Base-by-base conservation (phyloP, 2,797 vertebrate species). In the Notolepis coatsorum region DNA sequence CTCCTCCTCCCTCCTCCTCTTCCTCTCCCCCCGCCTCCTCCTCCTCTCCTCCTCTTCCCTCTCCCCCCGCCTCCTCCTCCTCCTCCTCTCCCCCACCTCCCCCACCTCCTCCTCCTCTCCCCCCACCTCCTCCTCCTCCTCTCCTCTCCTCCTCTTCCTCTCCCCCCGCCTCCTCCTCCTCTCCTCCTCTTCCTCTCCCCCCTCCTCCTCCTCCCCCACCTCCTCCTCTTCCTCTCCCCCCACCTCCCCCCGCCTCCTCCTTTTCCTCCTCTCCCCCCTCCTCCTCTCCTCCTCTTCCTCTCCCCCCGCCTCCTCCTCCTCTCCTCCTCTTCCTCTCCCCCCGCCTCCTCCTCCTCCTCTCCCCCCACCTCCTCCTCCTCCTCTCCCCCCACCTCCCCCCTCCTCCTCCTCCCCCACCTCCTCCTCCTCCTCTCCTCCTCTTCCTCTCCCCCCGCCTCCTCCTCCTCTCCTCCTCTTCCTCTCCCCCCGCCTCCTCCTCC, bases 281-380 rank as follows among this genome's bases (percentile, higher is more conserved):
- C 65, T 65, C 65, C 45, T 38, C 24, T 7, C 25, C 18, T 5
- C 71, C 76, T 46, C n/a, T n/a, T n/a, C 6, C 17, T 25, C 30
- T 31, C 37, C 8, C 76, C 90, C 89, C 83, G 59, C 64, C 84
- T 84, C 33, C 52, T 80, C 64, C 78, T 71, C 33, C 28, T 73
- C 71, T 81, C 69, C 38, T 68, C 68, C 49, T 23, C 20, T 28
- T 42, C 75, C 56, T 71, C 41, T 73, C 63, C 70, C 47, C 76
- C 67, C 59, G 48, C 46, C 68, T 31, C 48, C 17, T 9, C 30
- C 15, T 7, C 23, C 30, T 15, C 9, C 7, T 1, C 18, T 13
- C n/a, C 20, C 43, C 15, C 23, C 17, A 42, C 30, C 48, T 67
- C 67, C 65, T 45, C 39, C 24, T 7, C 25, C 18, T 5, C 71